Evolutionary conservation across 2,888 invertebrate genomes (phyloP).

Genomic region (Perithous albicinctus): DNA sequence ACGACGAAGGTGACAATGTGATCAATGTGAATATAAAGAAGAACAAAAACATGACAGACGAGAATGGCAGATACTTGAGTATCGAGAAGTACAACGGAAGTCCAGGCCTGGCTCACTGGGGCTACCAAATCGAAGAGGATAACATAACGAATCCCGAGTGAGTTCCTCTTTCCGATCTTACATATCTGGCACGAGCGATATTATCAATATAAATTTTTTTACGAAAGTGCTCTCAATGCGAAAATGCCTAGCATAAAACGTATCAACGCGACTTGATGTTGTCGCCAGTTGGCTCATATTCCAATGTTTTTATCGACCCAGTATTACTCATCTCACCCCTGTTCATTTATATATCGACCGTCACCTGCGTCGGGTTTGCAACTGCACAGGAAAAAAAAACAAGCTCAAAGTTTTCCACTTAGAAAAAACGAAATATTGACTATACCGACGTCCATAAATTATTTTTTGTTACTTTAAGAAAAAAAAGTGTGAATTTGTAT

Average conservation of each 20-base stretch:
- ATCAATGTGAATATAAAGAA: conserved; percentile 86
- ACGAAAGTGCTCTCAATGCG: neutral
- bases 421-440: too few relatives aligned
- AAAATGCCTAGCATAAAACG: neutral
- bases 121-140: conserved; percentile 85
- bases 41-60: conserved; percentile 78
- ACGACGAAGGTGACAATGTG: conserved; percentile 88
- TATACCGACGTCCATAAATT: too few relatives aligned
- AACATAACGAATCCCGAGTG: conserved; percentile 78
- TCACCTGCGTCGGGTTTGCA: neutral
- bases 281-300: conserved; percentile 6
- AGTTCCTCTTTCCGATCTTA: conserved; percentile 58
- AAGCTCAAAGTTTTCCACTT: too few relatives aligned
- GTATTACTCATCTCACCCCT: conserved; percentile 6
- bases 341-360: conserved; percentile 21
- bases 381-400: too few relatives aligned
- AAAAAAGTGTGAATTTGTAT: too few relatives aligned
- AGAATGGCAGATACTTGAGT: conserved; percentile 80
- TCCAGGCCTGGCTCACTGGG: conserved; percentile 90
- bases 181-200: conserved; percentile 4
- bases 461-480: too few relatives aligned
- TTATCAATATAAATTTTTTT: neutral
- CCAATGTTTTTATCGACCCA: neutral
- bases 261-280: neutral
- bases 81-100: conserved; percentile 86